These are phyloP conservation scores for Deilephila porcellus DNA, from an alignment of 2,888 invertebrate genomes.

Conservation along the genomic window DNA sequence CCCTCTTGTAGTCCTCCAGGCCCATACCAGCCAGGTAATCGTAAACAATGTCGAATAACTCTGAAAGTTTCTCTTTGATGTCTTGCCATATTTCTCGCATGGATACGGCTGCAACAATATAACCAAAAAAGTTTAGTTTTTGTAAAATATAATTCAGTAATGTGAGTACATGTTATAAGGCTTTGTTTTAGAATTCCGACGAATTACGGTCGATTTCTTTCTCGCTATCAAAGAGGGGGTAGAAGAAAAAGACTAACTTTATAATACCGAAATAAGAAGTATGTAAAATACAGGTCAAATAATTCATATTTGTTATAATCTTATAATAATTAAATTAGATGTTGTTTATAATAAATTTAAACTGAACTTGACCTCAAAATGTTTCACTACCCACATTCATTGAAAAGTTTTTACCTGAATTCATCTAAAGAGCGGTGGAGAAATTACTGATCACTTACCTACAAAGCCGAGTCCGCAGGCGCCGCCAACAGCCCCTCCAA, in stretches of 20 bases:
- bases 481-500: constrained; percentile 74
- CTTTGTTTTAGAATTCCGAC: too few species aligned
- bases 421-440: background rate
- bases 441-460: constrained; percentile 53
- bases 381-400: background rate
- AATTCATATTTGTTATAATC: too few species aligned
- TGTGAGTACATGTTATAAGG: background rate
- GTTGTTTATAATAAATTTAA: too few species aligned
- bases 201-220: too few species aligned
- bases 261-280: too few species aligned
- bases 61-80: constrained; percentile 61
- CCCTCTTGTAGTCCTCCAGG: constrained; percentile 66
- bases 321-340: too few species aligned
- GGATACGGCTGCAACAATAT: constrained; percentile 61
- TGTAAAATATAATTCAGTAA: background rate
- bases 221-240: too few species aligned
- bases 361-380: constrained; percentile 14
- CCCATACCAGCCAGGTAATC: constrained; percentile 74
- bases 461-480: constrained; percentile 72
- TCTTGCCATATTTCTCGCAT: constrained; percentile 75
- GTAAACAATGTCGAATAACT: constrained; percentile 72
- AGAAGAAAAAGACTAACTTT: too few species aligned
- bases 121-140: background rate
- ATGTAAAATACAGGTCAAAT: too few species aligned
- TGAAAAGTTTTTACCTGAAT: background rate